A percentile compares a stretch with the other conserved stretches of the same genome.
Conservation (phyloP, 2,113 vertebrate species). For the Morone saxatilis region DNA sequence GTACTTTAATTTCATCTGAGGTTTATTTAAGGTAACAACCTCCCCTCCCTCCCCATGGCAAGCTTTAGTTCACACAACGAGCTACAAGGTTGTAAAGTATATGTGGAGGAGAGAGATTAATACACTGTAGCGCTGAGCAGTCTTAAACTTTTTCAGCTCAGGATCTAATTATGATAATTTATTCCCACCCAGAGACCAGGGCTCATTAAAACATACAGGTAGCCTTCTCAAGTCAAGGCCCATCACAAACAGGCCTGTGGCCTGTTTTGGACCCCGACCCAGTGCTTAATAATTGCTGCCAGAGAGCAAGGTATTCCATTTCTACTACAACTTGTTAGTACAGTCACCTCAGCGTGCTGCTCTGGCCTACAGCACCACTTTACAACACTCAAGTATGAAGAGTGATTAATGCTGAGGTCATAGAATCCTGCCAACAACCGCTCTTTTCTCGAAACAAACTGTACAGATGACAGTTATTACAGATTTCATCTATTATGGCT, state of each 20-base stretch:
- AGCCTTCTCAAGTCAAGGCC: slow-evolving; percentile 46
- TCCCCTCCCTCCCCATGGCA: neutral
- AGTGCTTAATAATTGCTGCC: slow-evolving; percentile 38
- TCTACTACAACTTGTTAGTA: slow-evolving; percentile 21
- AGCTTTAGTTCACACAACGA: neutral
- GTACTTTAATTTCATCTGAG: neutral
- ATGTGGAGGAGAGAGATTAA: slow-evolving; percentile 19
- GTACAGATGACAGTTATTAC: slow-evolving; percentile 1
- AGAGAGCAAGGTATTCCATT: neutral
- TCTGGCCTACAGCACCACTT: neutral
- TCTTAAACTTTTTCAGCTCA: slow-evolving; percentile 23
- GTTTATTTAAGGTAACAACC: neutral
- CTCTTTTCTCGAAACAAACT: no score
- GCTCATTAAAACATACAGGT: slow-evolving; percentile 66
- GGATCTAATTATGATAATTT: slow-evolving; percentile 63
- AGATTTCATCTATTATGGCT: neutral
- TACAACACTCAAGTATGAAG: neutral
- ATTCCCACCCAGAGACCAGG: slow-evolving; percentile 12
- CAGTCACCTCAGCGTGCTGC: neutral
- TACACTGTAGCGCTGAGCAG: slow-evolving; percentile 17
- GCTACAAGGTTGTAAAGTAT: slow-evolving; percentile 10
- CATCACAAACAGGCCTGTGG: slow-evolving; percentile 50
- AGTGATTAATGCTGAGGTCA: slow-evolving; percentile 22
- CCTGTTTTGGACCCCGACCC: slow-evolving; percentile 14
- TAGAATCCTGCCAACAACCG: neutral